Evolutionary conservation across 2,888 invertebrate genomes (phyloP).

Genomic region (Tetropium fuscum): DNA sequence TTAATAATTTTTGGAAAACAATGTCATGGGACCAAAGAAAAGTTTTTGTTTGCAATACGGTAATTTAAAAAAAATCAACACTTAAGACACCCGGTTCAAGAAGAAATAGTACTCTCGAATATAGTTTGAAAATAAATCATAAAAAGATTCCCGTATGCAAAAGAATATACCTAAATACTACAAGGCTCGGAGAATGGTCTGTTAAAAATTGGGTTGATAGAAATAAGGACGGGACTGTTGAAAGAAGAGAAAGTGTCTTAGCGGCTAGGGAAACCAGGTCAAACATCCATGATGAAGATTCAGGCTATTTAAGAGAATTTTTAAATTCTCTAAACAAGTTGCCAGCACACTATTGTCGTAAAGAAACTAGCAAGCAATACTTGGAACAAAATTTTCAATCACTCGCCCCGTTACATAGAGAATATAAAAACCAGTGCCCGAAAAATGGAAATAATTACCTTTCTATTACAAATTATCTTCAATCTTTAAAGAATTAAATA

Average conservation of each 20-base stretch:
- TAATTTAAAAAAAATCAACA: conserved; percentile 3
- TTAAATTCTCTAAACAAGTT: conserved; percentile 13
- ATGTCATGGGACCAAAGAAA: conserved; percentile 1
- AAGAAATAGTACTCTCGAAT: background rate
- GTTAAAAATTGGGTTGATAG: background rate
- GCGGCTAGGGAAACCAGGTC: background rate
- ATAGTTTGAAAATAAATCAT: conserved; percentile 7
- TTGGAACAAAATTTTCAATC: conserved; percentile 36
- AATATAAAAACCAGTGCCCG: conserved; percentile 18
- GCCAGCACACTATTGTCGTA: conserved; percentile 32
- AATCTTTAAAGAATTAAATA: conserved; percentile 29
- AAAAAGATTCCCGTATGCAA: conserved; percentile 14
- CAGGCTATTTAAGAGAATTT: background rate
- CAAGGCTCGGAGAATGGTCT: conserved; percentile 6
- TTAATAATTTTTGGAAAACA: background rate
- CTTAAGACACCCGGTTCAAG: background rate
- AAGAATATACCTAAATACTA: conserved; percentile 2
- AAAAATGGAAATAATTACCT: conserved; percentile 17
- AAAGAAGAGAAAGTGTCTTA: conserved; percentile 7
- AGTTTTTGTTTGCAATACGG: conserved; percentile 5
- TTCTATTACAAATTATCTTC: conserved; percentile 1
- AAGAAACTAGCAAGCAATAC: conserved; percentile 36
- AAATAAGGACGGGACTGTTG: conserved; percentile 7
- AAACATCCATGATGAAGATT: background rate
- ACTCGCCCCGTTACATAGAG: conserved; percentile 29